Percentiles rank a stretch among this genome's conserved stretches.
phyloP scores from a whole-genome alignment of 2,113 vertebrate genomes.

The Indri indri region DNA sequence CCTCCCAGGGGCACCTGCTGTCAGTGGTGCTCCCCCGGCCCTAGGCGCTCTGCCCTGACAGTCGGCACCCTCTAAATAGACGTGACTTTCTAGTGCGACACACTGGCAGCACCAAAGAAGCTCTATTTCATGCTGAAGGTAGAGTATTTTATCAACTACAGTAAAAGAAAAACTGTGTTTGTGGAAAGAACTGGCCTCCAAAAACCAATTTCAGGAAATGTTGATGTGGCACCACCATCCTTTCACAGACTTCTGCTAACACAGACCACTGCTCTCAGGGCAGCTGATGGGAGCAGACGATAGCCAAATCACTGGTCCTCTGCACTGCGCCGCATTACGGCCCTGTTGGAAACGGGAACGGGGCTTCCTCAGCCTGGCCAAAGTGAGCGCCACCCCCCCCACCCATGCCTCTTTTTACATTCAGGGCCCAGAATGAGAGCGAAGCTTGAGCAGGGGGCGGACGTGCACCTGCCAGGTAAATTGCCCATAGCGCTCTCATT shows the following conservation, averaged over 20 bases:
- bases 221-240: not conserved
- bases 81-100: not conserved
- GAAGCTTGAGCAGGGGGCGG: fast-evolving
- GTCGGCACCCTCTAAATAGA: not conserved
- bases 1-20: not conserved
- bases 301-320: not conserved
- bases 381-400: constrained; percentile 55
- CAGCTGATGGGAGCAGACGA: not conserved
- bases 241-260: not conserved
- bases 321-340: not conserved
- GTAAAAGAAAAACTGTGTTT: not conserved
- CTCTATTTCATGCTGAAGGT: not conserved
- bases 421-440: not conserved
- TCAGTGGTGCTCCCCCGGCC: not conserved
- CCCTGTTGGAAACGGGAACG: not conserved
- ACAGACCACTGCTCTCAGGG: not conserved
- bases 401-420: constrained; percentile 59
- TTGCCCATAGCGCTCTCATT: constrained; percentile 74
- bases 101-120: fast-evolving
- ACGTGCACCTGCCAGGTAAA: constrained; percentile 62
- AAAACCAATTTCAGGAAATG: not conserved
- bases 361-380: constrained; percentile 51
- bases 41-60: not conserved
- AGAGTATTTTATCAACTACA: not conserved
- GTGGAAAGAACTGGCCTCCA: not conserved